These are phyloP conservation scores for Orgyia antiqua DNA, from an alignment of 2,888 invertebrate genomes.

Conservation along the genomic window DNA sequence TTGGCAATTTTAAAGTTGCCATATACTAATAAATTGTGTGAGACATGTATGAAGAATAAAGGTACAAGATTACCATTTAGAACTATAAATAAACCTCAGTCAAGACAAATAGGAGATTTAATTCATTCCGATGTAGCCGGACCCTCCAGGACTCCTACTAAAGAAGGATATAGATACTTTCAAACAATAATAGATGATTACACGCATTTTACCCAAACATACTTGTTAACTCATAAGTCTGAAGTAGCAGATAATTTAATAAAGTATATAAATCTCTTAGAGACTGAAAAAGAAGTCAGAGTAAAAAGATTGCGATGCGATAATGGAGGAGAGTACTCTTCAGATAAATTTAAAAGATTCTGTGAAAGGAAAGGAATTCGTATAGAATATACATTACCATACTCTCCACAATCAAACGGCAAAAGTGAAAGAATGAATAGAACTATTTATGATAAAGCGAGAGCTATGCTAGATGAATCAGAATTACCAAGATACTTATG, in stretches of 20 bases:
- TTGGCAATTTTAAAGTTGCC: neutral
- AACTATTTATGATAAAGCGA: slow-evolving; percentile 41
- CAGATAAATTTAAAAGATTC: slow-evolving; percentile 27
- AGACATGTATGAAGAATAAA: neutral
- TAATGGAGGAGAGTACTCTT: slow-evolving; percentile 36
- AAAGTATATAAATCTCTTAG: slow-evolving; percentile 7
- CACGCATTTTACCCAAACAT: slow-evolving; percentile 35
- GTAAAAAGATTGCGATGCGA: slow-evolving; percentile 32
- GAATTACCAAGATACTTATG: slow-evolving; percentile 29
- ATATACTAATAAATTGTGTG: slow-evolving; percentile 1
- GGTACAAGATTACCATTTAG: neutral
- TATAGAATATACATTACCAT: slow-evolving; percentile 35
- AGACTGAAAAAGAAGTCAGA: slow-evolving; percentile 27
- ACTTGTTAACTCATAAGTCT: slow-evolving; percentile 31
- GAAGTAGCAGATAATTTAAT: slow-evolving; percentile 23
- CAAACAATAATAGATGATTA: slow-evolving; percentile 34
- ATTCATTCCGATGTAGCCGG: neutral
- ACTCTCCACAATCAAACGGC: slow-evolving; percentile 46
- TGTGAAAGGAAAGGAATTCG: slow-evolving; percentile 14
- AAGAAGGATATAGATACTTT: neutral
- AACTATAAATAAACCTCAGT: neutral
- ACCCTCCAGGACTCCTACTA: neutral
- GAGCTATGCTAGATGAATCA: slow-evolving; percentile 33
- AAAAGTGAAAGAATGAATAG: slow-evolving; percentile 41
- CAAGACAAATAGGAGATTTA: neutral